Conservation (phyloP, 2,113 vertebrate species). For the Spermophilus dauricus region DNA sequence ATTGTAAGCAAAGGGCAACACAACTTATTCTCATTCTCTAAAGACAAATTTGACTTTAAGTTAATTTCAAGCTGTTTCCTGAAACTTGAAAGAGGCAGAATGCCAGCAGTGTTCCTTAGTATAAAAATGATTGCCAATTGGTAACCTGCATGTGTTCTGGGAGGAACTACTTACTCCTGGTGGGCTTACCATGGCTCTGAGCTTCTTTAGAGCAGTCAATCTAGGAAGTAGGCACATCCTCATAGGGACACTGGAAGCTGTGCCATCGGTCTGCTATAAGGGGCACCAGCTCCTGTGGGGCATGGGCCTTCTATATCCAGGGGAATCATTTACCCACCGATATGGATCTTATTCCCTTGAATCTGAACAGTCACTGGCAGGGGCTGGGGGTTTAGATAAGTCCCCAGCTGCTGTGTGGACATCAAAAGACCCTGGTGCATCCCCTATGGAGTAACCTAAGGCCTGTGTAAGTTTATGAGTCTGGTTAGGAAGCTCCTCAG, state of each 20-base stretch:
- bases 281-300: background rate
- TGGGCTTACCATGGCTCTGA: background rate
- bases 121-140: background rate
- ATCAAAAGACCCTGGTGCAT: background rate
- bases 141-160: background rate
- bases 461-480: background rate
- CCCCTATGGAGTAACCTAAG: background rate
- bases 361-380: background rate
- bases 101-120: background rate
- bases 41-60: conserved; percentile 15
- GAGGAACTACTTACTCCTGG: background rate
- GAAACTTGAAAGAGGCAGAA: background rate
- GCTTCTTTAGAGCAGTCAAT: background rate
- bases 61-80: conserved; percentile 16
- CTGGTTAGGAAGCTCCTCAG: background rate
- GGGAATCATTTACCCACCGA: background rate
- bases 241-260: background rate
- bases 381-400: background rate
- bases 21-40: background rate
- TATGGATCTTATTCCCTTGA: background rate
- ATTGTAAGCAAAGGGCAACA: background rate
- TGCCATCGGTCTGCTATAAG: background rate
- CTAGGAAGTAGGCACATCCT: background rate
- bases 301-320: background rate
- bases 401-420: background rate